phyloP scores from a whole-genome alignment of 2,888 invertebrate genomes.

The Lithosia quadra region DNA sequence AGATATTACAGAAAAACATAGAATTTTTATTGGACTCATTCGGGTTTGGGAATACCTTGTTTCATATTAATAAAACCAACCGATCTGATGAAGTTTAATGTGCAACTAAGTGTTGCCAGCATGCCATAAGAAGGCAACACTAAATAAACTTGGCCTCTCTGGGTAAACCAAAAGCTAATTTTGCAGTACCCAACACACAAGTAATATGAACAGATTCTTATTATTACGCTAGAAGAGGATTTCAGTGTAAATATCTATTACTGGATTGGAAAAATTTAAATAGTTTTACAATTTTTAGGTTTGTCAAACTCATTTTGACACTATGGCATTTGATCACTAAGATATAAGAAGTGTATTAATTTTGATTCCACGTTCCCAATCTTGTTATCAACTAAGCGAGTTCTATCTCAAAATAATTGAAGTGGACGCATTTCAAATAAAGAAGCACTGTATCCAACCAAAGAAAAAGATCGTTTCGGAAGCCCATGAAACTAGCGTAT shows the following conservation, averaged over 20 bases:
- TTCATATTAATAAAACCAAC: neutral
- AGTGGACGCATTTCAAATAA: neutral
- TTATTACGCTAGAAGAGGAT: no score
- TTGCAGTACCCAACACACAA: no score
- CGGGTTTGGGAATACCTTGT: slow-evolving; percentile 11
- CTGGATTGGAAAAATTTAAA: no score
- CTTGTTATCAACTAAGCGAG: neutral
- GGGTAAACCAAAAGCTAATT: neutral
- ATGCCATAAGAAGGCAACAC: neutral
- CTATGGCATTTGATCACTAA: no score
- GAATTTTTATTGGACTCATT: neutral
- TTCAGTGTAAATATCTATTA: neutral
- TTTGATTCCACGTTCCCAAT: neutral
- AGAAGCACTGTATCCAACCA: neutral
- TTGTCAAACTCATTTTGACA: no score
- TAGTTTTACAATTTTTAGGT: no score
- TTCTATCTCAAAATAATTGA: neutral
- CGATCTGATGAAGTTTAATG: neutral
- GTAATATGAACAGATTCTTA: no score
- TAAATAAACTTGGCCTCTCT: neutral
- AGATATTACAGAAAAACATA: slow-evolving; percentile 20
- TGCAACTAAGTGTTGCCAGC: neutral
- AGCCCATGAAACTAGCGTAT: slow-evolving; percentile 11
- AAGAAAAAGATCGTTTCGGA: neutral
- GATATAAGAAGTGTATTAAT: no score